Conservation (phyloP, 2,113 vertebrate genomes). For the Phrynosoma blainvillii region DNA sequence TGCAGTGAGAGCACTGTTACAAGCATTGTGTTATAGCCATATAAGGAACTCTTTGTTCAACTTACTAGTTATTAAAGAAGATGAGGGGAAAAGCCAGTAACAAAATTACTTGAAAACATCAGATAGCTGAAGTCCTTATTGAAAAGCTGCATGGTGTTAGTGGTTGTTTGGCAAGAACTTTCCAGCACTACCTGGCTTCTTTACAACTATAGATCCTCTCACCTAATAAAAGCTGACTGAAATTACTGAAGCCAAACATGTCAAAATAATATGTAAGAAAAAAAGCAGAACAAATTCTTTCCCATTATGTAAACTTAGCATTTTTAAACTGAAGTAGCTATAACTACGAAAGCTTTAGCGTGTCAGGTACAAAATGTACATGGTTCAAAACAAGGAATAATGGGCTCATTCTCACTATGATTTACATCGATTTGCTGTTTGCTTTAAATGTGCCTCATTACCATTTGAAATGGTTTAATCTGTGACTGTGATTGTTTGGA, state of each 20-base stretch:
- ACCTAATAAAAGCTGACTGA: slow-evolving; percentile 36
- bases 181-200: background rate
- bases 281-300: background rate
- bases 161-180: slow-evolving; percentile 24
- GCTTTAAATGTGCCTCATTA: too few relatives aligned
- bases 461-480: too few relatives aligned
- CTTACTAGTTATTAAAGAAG: slow-evolving; percentile 7
- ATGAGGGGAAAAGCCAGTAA: slow-evolving; percentile 27
- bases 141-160: slow-evolving; percentile 37
- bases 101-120: background rate
- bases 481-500: too few relatives aligned
- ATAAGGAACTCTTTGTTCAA: background rate
- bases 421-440: too few relatives aligned
- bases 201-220: slow-evolving; percentile 26
- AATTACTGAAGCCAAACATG: background rate
- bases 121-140: accelerated
- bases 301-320: background rate
- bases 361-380: too few relatives aligned
- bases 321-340: background rate
- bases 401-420: too few relatives aligned
- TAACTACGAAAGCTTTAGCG: too few relatives aligned
- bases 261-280: slow-evolving; percentile 19
- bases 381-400: too few relatives aligned
- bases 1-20: background rate
- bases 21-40: background rate